Evolutionary conservation across 2,113 vertebrate genomes (phyloP).

Genomic region (Meles meles): DNA sequence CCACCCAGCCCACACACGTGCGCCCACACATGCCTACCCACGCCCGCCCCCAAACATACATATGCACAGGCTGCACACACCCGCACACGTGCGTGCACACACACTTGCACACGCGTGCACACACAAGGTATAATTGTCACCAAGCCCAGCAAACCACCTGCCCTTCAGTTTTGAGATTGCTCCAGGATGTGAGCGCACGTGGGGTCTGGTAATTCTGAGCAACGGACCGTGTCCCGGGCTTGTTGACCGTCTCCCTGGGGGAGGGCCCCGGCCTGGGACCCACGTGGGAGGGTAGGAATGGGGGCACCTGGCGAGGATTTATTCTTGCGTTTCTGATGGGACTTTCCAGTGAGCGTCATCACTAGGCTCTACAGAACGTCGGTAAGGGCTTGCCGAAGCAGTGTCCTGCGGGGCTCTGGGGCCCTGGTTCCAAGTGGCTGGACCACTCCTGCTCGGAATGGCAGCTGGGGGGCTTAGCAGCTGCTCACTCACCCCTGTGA

Average conservation of each 20-base stretch:
- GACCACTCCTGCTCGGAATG: background rate
- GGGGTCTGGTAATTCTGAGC: background rate
- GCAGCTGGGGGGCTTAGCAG: fast-evolving
- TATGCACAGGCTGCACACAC: too few relatives aligned
- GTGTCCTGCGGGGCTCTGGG: background rate
- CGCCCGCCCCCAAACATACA: too few relatives aligned
- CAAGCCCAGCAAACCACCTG: fast-evolving
- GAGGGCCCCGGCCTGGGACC: background rate
- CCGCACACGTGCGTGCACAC: fast-evolving
- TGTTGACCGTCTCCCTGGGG: background rate
- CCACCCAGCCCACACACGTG: too few relatives aligned
- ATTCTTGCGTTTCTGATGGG: background rate
- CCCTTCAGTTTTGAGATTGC: background rate
- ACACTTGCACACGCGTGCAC: fast-evolving
- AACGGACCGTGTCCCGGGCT: fast-evolving
- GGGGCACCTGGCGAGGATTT: fast-evolving
- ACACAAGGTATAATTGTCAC: fast-evolving
- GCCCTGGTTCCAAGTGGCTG: background rate
- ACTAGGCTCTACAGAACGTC: fast-evolving
- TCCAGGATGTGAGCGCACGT: fast-evolving
- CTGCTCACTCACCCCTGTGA: fast-evolving
- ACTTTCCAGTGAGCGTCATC: fast-evolving
- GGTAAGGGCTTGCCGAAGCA: fast-evolving
- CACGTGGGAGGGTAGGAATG: too few relatives aligned
- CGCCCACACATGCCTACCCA: too few relatives aligned